A percentile compares a stretch with the other conserved stretches of the same genome.
Evolutionary conservation across 2,797 vertebrate species (phyloP).

Genomic region (Echeneis naucrates): DNA sequence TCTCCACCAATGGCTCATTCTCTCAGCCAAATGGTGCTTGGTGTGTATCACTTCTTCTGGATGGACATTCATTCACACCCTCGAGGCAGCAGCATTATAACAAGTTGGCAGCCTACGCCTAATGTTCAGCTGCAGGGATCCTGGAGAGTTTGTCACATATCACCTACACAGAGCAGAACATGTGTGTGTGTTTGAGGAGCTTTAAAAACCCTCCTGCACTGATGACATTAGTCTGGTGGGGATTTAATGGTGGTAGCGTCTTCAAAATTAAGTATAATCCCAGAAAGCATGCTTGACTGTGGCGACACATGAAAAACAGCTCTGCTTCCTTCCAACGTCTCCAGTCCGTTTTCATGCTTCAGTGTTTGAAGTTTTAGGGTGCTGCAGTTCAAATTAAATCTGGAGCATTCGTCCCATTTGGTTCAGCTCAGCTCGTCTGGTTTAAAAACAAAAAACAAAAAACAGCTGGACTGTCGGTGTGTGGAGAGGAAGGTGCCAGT

Average conservation of each 20-base stretch:
- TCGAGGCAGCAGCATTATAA: constrained; percentile 40
- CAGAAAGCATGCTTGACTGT: neutral
- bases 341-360: neutral
- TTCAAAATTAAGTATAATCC: neutral
- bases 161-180: constrained; percentile 34
- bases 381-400: neutral
- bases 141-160: constrained; percentile 24
- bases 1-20: neutral
- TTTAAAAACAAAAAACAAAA: no score
- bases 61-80: constrained; percentile 60
- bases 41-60: constrained; percentile 35
- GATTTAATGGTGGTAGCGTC: neutral
- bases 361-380: neutral
- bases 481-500: neutral
- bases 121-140: constrained; percentile 46
- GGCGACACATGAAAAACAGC: neutral
- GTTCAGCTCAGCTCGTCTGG: no score
- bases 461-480: neutral
- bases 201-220: constrained; percentile 21
- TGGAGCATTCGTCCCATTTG: neutral
- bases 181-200: constrained; percentile 21
- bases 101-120: constrained; percentile 40
- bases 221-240: constrained; percentile 29
- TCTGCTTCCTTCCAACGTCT: neutral
- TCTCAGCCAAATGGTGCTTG: constrained; percentile 36